Evolutionary conservation across 2,113 vertebrate species (phyloP).

Genomic region (Choloepus hoffmanni): DNA sequence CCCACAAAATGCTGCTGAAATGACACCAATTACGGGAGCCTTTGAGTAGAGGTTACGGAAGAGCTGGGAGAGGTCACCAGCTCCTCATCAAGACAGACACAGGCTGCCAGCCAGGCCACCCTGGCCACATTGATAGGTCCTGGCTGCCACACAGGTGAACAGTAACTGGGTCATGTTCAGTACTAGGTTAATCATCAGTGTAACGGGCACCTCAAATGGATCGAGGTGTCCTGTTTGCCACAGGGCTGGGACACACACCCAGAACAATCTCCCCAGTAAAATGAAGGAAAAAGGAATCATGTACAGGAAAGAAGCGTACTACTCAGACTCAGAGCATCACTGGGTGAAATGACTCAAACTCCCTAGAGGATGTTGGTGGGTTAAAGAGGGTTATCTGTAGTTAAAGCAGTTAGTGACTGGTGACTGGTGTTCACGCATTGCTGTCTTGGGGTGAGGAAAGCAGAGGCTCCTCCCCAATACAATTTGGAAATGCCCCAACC

Average conservation of each 20-base stretch:
- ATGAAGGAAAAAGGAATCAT: not conserved
- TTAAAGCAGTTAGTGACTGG: not conserved
- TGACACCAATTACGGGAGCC: not conserved
- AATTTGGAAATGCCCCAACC: accelerated
- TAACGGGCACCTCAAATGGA: accelerated
- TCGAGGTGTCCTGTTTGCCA: accelerated
- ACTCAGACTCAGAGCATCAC: not conserved
- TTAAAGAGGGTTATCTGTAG: accelerated
- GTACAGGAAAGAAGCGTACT: not conserved
- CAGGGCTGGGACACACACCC: not conserved
- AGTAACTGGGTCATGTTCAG: not conserved
- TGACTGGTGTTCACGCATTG: accelerated
- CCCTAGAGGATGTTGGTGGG: accelerated
- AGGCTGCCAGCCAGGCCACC: not conserved
- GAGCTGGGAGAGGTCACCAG: too few species aligned
- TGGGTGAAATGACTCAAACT: not conserved
- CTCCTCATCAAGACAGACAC: not conserved
- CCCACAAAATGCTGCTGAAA: not conserved
- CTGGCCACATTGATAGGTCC: not conserved
- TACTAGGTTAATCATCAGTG: not conserved
- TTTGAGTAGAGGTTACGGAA: not conserved
- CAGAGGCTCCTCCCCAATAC: not conserved
- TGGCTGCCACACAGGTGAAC: accelerated
- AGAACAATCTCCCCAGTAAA: not conserved
- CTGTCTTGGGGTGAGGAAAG: not conserved